A percentile compares a stretch with the other conserved stretches of the same genome.
Evolutionary conservation across 1,140 invertebrate species (phyloP).

Genomic region (Paraescarpia echinospica): DNA sequence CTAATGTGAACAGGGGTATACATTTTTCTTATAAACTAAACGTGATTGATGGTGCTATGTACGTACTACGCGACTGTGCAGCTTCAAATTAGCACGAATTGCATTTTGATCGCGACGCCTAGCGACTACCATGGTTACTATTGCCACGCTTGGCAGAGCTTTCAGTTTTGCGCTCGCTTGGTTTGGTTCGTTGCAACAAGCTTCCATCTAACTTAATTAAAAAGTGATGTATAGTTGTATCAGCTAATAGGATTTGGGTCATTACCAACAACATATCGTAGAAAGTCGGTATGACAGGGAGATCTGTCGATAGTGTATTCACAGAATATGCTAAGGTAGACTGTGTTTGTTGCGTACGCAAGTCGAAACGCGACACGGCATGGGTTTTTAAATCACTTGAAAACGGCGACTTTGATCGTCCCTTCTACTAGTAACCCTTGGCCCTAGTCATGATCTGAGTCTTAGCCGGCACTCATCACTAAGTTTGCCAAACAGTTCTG

Average conservation of each 20-base stretch:
- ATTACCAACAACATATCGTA: neutral
- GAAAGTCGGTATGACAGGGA: neutral
- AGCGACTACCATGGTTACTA: neutral
- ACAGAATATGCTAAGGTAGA: slow-evolving; percentile 1
- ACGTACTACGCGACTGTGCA: neutral
- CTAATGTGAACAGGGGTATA: too few species aligned
- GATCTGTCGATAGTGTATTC: neutral
- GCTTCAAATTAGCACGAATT: neutral
- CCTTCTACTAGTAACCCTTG: too few species aligned
- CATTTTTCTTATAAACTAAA: too few species aligned
- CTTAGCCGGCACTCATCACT: too few species aligned
- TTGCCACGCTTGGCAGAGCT: neutral
- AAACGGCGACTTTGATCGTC: too few species aligned
- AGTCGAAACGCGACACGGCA: neutral
- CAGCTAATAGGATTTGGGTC: neutral
- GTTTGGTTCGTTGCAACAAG: neutral
- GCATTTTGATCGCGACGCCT: neutral
- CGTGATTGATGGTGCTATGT: too few species aligned
- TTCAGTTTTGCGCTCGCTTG: too few species aligned
- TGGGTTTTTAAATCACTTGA: neutral
- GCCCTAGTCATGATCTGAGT: too few species aligned
- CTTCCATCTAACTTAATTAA: neutral
- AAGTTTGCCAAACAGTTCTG: too few species aligned
- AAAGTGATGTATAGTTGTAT: neutral
- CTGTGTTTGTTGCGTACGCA: too few species aligned